phyloP scores from a whole-genome alignment of 2,888 invertebrate species.

The Loripinus fragilis region DNA sequence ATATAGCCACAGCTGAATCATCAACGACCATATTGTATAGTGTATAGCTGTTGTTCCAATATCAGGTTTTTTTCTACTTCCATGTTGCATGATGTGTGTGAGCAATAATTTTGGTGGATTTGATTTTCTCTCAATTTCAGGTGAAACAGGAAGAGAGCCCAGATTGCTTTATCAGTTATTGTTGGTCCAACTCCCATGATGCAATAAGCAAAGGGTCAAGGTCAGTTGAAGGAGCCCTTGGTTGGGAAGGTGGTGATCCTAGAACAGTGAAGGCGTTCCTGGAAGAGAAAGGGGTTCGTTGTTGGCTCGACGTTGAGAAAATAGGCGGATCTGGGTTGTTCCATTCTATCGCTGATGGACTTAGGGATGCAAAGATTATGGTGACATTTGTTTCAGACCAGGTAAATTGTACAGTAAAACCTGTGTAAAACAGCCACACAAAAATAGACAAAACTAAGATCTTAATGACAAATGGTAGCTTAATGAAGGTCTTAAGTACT shows the following conservation, averaged over 20 bases:
- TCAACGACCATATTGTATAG: too few species aligned
- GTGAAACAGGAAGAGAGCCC: conserved; percentile 48
- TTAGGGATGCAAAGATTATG: conserved; percentile 79
- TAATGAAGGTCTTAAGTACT: too few species aligned
- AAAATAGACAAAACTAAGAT: too few species aligned
- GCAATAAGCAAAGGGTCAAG: conserved; percentile 75
- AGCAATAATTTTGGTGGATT: too few species aligned
- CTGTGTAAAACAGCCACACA: too few species aligned
- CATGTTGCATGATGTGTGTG: too few species aligned
- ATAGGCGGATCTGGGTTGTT: conserved; percentile 81
- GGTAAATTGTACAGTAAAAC: too few species aligned
- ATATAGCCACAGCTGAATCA: too few species aligned
- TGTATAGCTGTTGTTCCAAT: too few species aligned
- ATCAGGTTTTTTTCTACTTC: too few species aligned
- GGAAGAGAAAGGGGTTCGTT: conserved; percentile 72
- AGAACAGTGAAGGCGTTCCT: conserved; percentile 77
- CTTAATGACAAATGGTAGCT: too few species aligned
- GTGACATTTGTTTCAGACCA: conserved; percentile 82
- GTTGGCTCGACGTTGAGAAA: conserved; percentile 82
- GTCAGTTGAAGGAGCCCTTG: conserved; percentile 70
- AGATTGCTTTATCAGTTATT: conserved; percentile 80
- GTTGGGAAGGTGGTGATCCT: conserved; percentile 81
- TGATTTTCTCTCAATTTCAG: too few species aligned
- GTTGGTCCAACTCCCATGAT: conserved; percentile 80
- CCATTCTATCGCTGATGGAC: conserved; percentile 81